Percentiles rank a stretch among this genome's conserved stretches.
Evolutionary conservation across 2,113 vertebrate genomes (phyloP).

Genomic region (Montifringilla adamsi): DNA sequence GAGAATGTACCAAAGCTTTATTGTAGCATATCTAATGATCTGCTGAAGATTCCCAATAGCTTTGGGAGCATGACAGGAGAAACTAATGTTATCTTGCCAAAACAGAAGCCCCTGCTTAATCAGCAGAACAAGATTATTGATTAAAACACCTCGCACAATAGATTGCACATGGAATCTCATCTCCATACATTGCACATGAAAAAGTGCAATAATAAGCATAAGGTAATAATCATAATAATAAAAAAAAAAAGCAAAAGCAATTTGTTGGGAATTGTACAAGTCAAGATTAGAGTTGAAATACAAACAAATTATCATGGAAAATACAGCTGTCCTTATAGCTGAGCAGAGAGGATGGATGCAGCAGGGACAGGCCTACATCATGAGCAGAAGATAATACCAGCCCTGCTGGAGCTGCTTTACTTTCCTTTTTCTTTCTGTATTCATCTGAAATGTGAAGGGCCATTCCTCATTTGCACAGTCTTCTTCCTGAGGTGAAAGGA

Average conservation of each 20-base stretch:
- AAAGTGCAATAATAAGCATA: slow-evolving; percentile 73
- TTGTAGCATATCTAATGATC: slow-evolving; percentile 91
- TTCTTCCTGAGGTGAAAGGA: slow-evolving; percentile 46
- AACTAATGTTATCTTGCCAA: slow-evolving; percentile 89
- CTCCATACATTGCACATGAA: slow-evolving; percentile 71
- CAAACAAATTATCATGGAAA: slow-evolving; percentile 62
- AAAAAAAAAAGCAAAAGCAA: slow-evolving; percentile 48
- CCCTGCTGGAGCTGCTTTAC: not conserved
- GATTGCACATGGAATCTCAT: slow-evolving; percentile 76
- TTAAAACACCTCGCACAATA: slow-evolving; percentile 82
- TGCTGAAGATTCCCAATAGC: slow-evolving; percentile 80
- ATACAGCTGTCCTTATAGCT: slow-evolving; percentile 37
- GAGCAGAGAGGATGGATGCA: not conserved
- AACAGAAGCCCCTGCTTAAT: slow-evolving; percentile 86
- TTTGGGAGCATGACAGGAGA: slow-evolving; percentile 85
- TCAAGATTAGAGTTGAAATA: slow-evolving; percentile 65
- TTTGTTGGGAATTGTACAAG: slow-evolving; percentile 67
- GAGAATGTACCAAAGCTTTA: slow-evolving; percentile 77
- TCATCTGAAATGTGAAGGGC: slow-evolving; percentile 34
- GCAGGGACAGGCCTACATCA: not conserved
- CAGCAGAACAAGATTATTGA: slow-evolving; percentile 90
- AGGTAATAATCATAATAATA: slow-evolving; percentile 57
- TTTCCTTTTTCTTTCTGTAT: not conserved
- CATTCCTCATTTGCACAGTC: slow-evolving; percentile 24
- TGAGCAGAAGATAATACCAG: not conserved